Percentiles rank a stretch among this genome's conserved stretches.
These are phyloP conservation scores for Drosophila kanekoi DNA, from an alignment of 2,888 invertebrate genomes.

Conservation along the genomic window DNA sequence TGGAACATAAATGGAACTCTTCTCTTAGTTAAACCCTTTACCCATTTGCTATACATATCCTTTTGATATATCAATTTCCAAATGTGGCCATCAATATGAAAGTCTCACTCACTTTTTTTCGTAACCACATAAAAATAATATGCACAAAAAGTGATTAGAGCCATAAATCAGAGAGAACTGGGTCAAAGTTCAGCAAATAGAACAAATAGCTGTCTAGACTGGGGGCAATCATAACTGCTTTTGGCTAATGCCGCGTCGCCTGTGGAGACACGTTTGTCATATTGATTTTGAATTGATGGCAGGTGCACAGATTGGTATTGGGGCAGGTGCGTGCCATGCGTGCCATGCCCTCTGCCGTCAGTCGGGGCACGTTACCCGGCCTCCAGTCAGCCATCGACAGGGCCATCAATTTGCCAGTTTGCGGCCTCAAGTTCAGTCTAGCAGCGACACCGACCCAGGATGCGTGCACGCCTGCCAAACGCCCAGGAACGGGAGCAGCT, in stretches of 20 bases:
- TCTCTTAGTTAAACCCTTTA: too few species aligned
- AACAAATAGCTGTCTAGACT: slow-evolving; percentile 50
- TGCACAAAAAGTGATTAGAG: slow-evolving; percentile 35
- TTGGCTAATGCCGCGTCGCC: slow-evolving; percentile 51
- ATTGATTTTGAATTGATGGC: slow-evolving; percentile 74
- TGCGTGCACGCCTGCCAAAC: slow-evolving; percentile 74
- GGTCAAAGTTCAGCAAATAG: slow-evolving; percentile 49
- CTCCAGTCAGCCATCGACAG: slow-evolving; percentile 21
- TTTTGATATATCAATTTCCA: slow-evolving; percentile 34
- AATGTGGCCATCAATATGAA: slow-evolving; percentile 4
- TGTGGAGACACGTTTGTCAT: slow-evolving; percentile 48
- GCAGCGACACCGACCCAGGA: slow-evolving; percentile 38
- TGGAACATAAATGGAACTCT: too few species aligned
- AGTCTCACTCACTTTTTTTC: too few species aligned
- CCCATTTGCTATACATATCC: background rate
- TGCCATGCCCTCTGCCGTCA: slow-evolving; percentile 21
- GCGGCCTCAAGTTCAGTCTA: slow-evolving; percentile 42
- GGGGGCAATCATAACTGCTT: slow-evolving; percentile 19
- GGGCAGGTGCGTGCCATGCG: slow-evolving; percentile 61
- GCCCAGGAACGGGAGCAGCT: slow-evolving; percentile 66
- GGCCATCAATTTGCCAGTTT: slow-evolving; percentile 12
- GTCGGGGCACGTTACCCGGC: slow-evolving; percentile 22
- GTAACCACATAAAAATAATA: slow-evolving; percentile 19
- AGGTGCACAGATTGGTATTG: slow-evolving; percentile 39
- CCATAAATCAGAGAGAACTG: slow-evolving; percentile 27